Conservation (phyloP, 2,113 vertebrate genomes). For the Malurus melanocephalus region DNA sequence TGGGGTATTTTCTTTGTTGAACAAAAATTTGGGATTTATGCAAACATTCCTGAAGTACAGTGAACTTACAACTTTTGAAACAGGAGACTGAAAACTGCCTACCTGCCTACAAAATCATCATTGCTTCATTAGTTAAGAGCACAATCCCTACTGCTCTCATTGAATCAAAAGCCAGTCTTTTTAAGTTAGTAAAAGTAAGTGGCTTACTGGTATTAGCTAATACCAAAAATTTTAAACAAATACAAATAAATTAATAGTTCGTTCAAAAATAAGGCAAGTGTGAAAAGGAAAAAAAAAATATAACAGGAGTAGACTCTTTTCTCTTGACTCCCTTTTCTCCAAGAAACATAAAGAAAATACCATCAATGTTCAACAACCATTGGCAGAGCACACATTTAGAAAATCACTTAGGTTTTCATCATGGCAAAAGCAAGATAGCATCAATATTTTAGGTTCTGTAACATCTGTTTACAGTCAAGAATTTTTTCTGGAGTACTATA, state of each 20-base stretch:
- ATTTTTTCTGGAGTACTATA: slow-evolving; percentile 40
- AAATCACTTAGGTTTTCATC: slow-evolving; percentile 2
- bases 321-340: neutral
- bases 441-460: slow-evolving; percentile 21
- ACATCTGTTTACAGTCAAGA: slow-evolving; percentile 48
- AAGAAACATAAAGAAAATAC: neutral
- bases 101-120: neutral
- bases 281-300: neutral
- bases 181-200: neutral
- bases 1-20: neutral
- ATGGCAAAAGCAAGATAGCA: slow-evolving; percentile 11
- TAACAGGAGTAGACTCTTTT: neutral
- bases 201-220: neutral
- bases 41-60: neutral
- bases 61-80: neutral
- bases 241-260: neutral
- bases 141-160: neutral
- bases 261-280: neutral
- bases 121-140: slow-evolving; percentile 5
- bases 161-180: slow-evolving; percentile 6
- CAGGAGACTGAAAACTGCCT: neutral
- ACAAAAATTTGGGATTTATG: neutral
- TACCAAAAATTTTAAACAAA: neutral
- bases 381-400: neutral
- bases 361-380: neutral